A percentile compares a stretch with the other conserved stretches of the same genome.
phyloP scores from a whole-genome alignment of 2,113 vertebrate genomes.

The Sialia sialis region DNA sequence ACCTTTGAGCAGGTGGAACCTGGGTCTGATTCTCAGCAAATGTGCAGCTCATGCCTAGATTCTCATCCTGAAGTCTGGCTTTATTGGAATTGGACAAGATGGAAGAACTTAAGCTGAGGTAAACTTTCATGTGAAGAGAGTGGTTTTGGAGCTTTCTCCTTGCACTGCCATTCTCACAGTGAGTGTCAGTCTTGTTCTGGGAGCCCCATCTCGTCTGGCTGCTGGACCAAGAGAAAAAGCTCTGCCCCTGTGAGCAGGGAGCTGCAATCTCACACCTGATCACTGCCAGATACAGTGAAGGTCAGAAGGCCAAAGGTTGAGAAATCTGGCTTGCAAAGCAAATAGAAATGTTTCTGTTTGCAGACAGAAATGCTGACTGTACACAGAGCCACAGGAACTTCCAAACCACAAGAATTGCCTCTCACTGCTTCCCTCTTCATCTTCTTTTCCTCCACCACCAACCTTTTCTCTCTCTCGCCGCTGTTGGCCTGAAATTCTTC shows the following conservation, averaged over 20 bases:
- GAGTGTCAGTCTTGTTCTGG: neutral
- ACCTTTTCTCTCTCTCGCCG: constrained; percentile 22
- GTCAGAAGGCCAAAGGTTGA: constrained; percentile 65
- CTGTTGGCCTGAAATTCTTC: constrained; percentile 54
- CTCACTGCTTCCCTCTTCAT: constrained; percentile 62
- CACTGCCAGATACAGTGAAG: constrained; percentile 19
- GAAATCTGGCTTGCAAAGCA: constrained; percentile 58
- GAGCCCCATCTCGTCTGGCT: neutral
- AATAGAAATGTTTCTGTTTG: constrained; percentile 63
- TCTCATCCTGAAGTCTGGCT: neutral
- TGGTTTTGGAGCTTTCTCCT: neutral
- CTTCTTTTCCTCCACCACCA: constrained; percentile 46
- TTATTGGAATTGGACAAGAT: neutral
- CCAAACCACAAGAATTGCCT: constrained; percentile 66
- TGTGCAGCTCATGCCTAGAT: neutral
- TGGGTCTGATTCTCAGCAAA: neutral
- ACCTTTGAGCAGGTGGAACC: neutral
- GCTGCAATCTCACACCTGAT: constrained; percentile 32
- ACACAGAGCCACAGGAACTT: constrained; percentile 65
- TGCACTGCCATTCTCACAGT: neutral
- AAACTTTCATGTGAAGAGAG: neutral
- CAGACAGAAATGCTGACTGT: constrained; percentile 64
- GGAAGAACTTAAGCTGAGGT: neutral
- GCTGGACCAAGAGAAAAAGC: neutral
- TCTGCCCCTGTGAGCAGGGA: neutral